Percentiles rank a stretch among this genome's conserved stretches.
Evolutionary conservation across 2,888 invertebrate genomes (phyloP).

Genomic region (Tridacna crocea): DNA sequence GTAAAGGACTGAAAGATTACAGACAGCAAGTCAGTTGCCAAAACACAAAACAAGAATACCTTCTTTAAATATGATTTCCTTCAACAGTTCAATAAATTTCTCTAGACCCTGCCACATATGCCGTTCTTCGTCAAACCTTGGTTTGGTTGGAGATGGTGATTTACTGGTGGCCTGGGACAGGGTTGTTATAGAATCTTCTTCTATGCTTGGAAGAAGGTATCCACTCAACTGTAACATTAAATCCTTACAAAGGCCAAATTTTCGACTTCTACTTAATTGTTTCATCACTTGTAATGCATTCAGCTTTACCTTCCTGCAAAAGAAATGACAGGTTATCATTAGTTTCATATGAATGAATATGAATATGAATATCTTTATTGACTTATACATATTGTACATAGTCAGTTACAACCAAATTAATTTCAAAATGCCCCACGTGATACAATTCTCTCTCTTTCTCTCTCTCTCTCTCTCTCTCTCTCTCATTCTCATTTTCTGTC

Average conservation of each 20-base stretch:
- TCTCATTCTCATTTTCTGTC: too few relatives aligned
- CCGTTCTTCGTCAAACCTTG: slow-evolving; percentile 61
- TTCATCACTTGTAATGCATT: slow-evolving; percentile 60
- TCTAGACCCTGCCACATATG: slow-evolving; percentile 70
- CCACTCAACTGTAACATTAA: slow-evolving; percentile 66
- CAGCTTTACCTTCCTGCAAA: slow-evolving; percentile 66
- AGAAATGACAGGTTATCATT: background rate
- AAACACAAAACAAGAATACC: slow-evolving; percentile 45
- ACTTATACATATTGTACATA: too few relatives aligned
- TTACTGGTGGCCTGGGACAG: slow-evolving; percentile 41
- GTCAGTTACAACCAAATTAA: too few relatives aligned
- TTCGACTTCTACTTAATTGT: slow-evolving; percentile 56
- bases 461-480: too few relatives aligned
- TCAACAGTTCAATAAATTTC: slow-evolving; percentile 64
- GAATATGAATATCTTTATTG: too few relatives aligned
- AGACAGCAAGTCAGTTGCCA: too few relatives aligned
- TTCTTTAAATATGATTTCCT: slow-evolving; percentile 64
- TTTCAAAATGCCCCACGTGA: too few relatives aligned
- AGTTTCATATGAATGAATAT: too few relatives aligned
- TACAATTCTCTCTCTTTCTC: too few relatives aligned
- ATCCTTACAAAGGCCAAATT: slow-evolving; percentile 68
- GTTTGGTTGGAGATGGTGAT: slow-evolving; percentile 27
- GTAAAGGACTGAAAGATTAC: too few relatives aligned
- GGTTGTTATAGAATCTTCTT: slow-evolving; percentile 51
- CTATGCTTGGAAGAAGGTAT: slow-evolving; percentile 57